Evolutionary conservation across 2,113 vertebrate species (phyloP), one percentile per base, ranked within the genome.

Genomic region (Myanophis thanlyinensis): DNA sequence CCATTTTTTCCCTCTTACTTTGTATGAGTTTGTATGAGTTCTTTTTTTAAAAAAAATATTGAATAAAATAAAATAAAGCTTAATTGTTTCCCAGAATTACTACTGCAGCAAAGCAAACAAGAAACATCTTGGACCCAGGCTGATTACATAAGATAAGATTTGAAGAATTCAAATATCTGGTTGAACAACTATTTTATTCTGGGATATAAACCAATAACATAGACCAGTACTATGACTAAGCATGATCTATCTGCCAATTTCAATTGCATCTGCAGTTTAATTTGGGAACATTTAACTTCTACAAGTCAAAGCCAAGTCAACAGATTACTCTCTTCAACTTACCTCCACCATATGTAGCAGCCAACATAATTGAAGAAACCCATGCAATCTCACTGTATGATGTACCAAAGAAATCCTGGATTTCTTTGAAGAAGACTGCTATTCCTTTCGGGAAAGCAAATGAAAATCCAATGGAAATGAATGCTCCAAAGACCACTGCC

Each of bases 351-450:
- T 98, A 98, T 25, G 98, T 98, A 11, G 94, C 96, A 54, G 97
- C 98, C 88, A 98, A 91, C 97, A 98, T 98, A 95, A 98, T 97
- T 3, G 98, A 99, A 88, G 98, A 98, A 87, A 98, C 95, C 97
- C 97, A 98, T 0, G 98, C 97, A 23, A 98, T 96, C 93, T 98
- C 97, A 90, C 98, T 97, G 97, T 95, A 98, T 80, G 97, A 98
- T 5, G 97, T 97, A 30, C 94, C 95, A 95, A 99, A 97, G 93
- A 98, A 98, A 88, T 96, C 96, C 94, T 98, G 98, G 95, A 98
- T 98, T 90, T 98, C 97, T 94, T 97, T 98, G 96, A 96, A 99
- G 97, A 98, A 98, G 94, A 98, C 98, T 90, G 98, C 98, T 51
- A 98, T 80, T 67, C 95, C 96, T 97, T 98, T 99, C 52, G 98